Evolutionary conservation across 2,888 invertebrate species (phyloP), one percentile per base, ranked within the genome.

Genomic region (Microctonus hyperodae): DNA sequence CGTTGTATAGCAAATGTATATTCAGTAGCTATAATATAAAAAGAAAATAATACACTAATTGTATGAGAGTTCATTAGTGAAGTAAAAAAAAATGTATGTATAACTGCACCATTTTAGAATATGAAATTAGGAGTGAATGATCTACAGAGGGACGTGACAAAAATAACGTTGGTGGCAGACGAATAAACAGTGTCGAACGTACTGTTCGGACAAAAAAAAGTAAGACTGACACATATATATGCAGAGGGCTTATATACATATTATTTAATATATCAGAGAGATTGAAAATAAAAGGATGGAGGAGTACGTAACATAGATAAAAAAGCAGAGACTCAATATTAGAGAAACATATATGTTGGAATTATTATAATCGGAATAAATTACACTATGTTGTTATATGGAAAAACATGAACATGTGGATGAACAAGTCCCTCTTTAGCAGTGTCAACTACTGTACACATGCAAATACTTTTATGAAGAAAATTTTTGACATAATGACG

Each of bases 331-430:
- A 51, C 22, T 25, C 13, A 37, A 22, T 11, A 7, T 58, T 28
- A 40, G 59, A 65, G n/a, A n/a, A n/a, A n/a, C n/a, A 68, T 69
- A 72, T 65, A 67, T 70, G 69, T 70, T 69, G 44, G 65, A 74
- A 70, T 50, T 66, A 72, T 72, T 70, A 72, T 68, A 72, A 73
- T 72, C 67, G 55, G 28, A 28, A 3, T 28, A 28, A 28, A 5
- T 28, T 28, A 5, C 7, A 28, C 55, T 55, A 31, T 35, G 58
- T 25, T 44, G 44, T 58, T 44, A 59, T 44, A 59, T 65, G 62
- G 53, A 51, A 65, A 65, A 58, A 65, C 53, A 69, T 33, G 44
- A 62, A 65, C 69, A 69, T 65, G 65, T 69, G 65, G 61, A 6
- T n/a, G 20, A 10, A 25, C 28, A 16, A 57, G 58, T 40, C 23